A percentile compares a stretch with the other conserved stretches of the same genome.
Conservation (phyloP, 2,888 invertebrate genomes). For the Nasonia oneida region DNA sequence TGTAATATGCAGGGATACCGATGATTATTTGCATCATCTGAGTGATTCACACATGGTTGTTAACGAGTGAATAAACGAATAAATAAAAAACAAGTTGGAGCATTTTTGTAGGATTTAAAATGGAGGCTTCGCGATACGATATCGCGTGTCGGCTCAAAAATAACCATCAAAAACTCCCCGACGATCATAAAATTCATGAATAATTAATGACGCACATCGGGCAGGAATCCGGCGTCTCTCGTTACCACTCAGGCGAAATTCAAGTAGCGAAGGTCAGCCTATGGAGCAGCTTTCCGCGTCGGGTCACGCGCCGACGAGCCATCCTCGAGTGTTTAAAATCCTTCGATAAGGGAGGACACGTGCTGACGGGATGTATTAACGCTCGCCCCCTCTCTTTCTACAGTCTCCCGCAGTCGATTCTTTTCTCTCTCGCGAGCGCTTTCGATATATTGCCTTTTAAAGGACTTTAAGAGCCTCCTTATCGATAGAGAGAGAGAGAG, state of each 20-base stretch:
- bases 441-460: constrained; percentile 75
- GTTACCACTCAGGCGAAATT: background rate
- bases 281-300: constrained; percentile 65
- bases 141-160: background rate
- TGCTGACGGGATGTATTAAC: constrained; percentile 70
- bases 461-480: constrained; percentile 72
- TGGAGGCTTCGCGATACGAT: no score
- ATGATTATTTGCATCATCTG: background rate
- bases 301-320: constrained; percentile 67
- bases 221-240: background rate
- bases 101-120: no score
- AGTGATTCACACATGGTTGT: background rate
- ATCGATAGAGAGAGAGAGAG: constrained; percentile 63
- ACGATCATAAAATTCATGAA: constrained; percentile 16
- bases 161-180: background rate
- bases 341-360: constrained; percentile 74
- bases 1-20: background rate
- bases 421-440: constrained; percentile 34
- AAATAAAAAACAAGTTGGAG: no score
- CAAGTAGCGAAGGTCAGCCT: constrained; percentile 1
- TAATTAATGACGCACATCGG: constrained; percentile 4
- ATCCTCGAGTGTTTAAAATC: constrained; percentile 75
- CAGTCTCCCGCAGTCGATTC: constrained; percentile 11
- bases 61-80: background rate
- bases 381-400: constrained; percentile 44